phyloP scores from a whole-genome alignment of 2,113 vertebrate genomes.

The Rhynchomys soricoides region DNA sequence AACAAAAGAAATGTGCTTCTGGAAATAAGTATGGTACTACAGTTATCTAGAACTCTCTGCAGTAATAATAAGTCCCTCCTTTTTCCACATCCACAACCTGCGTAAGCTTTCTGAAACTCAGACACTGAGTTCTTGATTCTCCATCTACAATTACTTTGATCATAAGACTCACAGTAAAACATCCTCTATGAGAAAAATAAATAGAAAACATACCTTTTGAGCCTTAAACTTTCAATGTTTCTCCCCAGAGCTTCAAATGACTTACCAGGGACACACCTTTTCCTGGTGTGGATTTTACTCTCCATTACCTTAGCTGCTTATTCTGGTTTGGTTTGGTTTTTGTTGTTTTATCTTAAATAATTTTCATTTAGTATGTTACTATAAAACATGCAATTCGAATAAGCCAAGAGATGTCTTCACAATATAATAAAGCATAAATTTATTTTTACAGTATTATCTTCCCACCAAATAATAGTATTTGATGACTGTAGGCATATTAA shows the following conservation, averaged over 20 bases:
- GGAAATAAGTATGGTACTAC: conserved; percentile 44
- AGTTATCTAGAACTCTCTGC: conserved; percentile 40
- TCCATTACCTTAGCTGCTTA: background rate
- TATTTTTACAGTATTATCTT: background rate
- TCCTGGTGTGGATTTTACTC: too few relatives aligned
- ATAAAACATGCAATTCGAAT: conserved; percentile 39
- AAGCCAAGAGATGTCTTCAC: conserved; percentile 24
- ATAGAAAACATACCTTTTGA: background rate
- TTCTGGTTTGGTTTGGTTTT: background rate
- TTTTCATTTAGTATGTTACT: conserved; percentile 38
- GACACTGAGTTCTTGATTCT: background rate
- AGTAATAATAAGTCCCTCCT: background rate
- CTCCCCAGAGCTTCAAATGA: background rate
- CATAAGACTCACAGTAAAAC: conserved; percentile 4
- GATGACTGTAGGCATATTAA: conserved; percentile 39
- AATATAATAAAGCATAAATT: conserved; percentile 29
- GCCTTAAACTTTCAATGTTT: background rate
- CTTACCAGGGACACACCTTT: background rate
- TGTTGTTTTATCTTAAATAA: background rate
- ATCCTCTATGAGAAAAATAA: background rate
- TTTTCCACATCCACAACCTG: background rate
- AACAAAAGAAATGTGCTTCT: conserved; percentile 38
- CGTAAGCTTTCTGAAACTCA: conserved; percentile 43
- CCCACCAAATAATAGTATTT: conserved; percentile 29
- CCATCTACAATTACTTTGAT: conserved; percentile 5